phyloP scores from a whole-genome alignment of 2,888 invertebrate species.

The Orchestes rusci region DNA sequence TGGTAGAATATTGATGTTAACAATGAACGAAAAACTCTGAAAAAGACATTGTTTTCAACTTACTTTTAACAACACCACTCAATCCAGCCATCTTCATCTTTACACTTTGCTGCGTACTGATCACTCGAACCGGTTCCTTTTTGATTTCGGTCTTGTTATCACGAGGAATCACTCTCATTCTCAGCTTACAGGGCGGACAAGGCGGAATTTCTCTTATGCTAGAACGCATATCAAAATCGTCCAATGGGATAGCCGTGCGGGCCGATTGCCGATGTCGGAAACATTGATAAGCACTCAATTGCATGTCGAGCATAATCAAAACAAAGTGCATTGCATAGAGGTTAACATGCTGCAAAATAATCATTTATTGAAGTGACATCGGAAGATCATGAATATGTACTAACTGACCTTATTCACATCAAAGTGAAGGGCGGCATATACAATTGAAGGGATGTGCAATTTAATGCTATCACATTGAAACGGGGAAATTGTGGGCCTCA shows the following conservation, averaged over 20 bases:
- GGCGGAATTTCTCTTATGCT: slow-evolving; percentile 49
- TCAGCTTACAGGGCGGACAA: slow-evolving; percentile 50
- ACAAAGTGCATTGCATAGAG: slow-evolving; percentile 57
- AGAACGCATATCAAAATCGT: no score
- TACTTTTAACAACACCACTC: slow-evolving; percentile 51
- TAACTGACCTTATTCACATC: slow-evolving; percentile 66
- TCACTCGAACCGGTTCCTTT: slow-evolving; percentile 21
- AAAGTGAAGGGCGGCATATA: slow-evolving; percentile 62
- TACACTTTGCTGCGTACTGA: slow-evolving; percentile 28
- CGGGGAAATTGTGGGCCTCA: slow-evolving; percentile 89
- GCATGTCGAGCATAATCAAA: slow-evolving; percentile 58
- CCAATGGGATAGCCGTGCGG: slow-evolving; percentile 55
- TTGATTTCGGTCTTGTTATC: slow-evolving; percentile 24
- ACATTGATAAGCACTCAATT: slow-evolving; percentile 74
- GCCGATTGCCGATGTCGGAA: slow-evolving; percentile 73
- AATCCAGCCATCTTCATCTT: slow-evolving; percentile 43
- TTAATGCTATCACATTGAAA: slow-evolving; percentile 79
- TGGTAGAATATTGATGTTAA: no score
- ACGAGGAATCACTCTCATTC: slow-evolving; percentile 32
- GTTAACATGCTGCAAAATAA: slow-evolving; percentile 52
- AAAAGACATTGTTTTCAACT: no score
- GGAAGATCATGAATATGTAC: neutral
- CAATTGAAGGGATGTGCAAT: slow-evolving; percentile 63
- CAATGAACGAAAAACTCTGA: no score
- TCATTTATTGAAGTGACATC: neutral